These are phyloP conservation scores for Oscheius myriophilus DNA, from an alignment of 2,888 invertebrate species.

Conservation along the genomic window DNA sequence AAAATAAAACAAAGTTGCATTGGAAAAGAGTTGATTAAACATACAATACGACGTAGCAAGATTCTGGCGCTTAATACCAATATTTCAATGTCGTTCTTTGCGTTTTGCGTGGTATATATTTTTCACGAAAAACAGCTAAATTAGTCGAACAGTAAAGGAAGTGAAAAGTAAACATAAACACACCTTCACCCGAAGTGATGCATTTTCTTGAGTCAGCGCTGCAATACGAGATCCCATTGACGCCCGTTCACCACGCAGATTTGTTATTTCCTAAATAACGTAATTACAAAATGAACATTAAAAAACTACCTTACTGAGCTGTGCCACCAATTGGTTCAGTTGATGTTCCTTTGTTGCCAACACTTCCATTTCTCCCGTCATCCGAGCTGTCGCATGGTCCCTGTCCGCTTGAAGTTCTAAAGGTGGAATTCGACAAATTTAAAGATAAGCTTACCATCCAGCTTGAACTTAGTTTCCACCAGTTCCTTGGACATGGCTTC, in stretches of 20 bases:
- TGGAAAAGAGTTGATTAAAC: no score
- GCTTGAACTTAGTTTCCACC: slow-evolving; percentile 23
- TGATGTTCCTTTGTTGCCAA: slow-evolving; percentile 12
- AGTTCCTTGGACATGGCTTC: slow-evolving; percentile 18
- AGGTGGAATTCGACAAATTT: background rate
- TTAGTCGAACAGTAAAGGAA: no score
- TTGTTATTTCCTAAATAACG: slow-evolving; percentile 17
- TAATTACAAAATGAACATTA: background rate
- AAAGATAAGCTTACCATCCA: slow-evolving; percentile 9
- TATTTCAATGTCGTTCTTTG: no score
- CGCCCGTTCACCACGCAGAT: slow-evolving; percentile 12
- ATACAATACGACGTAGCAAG: no score
- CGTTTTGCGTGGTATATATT: no score
- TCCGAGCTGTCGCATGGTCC: slow-evolving; percentile 13
- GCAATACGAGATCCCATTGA: slow-evolving; percentile 20
- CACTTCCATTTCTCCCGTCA: slow-evolving; percentile 20
- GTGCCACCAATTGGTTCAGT: slow-evolving; percentile 1
- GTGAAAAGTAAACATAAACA: no score
- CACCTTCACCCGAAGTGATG: slow-evolving; percentile 6
- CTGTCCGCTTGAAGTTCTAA: slow-evolving; percentile 13
- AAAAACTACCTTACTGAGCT: slow-evolving; percentile 14
- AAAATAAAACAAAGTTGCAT: no score
- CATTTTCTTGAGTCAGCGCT: slow-evolving; percentile 27
- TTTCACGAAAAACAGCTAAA: no score
- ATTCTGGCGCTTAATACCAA: no score